These are phyloP conservation scores for Yasuhikotakia modesta DNA, from an alignment of 2,797 vertebrate species.

Conservation along the genomic window DNA sequence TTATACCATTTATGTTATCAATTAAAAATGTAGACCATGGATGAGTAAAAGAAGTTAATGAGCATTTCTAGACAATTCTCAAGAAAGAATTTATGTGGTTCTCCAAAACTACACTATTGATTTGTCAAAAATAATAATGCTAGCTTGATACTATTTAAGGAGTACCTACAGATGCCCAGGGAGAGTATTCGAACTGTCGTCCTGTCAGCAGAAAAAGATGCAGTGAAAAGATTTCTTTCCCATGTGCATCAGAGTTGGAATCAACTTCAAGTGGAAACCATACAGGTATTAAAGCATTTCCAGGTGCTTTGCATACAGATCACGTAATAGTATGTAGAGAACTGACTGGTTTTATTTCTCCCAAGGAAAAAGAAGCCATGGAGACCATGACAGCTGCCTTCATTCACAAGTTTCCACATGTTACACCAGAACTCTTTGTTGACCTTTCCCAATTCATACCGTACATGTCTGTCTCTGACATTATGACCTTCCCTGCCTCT, in stretches of 20 bases:
- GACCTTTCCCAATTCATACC: conserved; percentile 90
- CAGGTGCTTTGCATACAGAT: background rate
- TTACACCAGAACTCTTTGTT: conserved; percentile 88
- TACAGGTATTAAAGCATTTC: conserved; percentile 65
- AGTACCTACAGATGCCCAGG: conserved; percentile 86
- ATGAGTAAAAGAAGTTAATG: background rate
- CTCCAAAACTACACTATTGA: background rate
- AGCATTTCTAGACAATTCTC: background rate
- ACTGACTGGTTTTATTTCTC: conserved; percentile 65
- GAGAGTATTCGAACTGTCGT: conserved; percentile 84
- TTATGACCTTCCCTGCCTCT: conserved; percentile 85
- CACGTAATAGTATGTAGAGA: background rate
- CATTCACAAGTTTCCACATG: conserved; percentile 83
- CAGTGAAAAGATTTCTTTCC: conserved; percentile 82
- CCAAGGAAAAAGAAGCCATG: conserved; percentile 82
- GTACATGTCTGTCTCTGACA: conserved; percentile 89
- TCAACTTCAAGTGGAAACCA: conserved; percentile 80
- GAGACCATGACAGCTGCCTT: conserved; percentile 86
- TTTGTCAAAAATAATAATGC: conserved; percentile 7
- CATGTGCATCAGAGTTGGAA: conserved; percentile 86
- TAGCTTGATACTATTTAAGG: conserved; percentile 65
- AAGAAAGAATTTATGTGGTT: background rate
- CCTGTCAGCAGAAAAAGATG: conserved; percentile 83
- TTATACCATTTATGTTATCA: background rate
- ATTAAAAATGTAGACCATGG: background rate